These are phyloP conservation scores for Nomada fucata DNA, from an alignment of 2,888 invertebrate species.

Conservation along the genomic window DNA sequence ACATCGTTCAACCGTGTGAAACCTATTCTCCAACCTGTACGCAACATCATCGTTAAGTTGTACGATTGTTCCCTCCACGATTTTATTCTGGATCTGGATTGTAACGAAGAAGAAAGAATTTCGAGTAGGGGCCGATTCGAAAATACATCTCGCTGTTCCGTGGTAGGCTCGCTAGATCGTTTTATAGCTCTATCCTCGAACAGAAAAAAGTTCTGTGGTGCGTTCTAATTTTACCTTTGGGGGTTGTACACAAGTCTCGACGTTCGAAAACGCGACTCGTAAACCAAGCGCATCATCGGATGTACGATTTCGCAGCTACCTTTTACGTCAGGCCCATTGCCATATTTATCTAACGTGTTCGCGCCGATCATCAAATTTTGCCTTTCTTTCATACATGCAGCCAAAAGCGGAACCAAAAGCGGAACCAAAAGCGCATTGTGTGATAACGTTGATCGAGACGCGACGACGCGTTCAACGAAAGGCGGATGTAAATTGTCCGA, in stretches of 20 bases:
- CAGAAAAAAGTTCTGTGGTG: slow-evolving; percentile 29
- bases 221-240: slow-evolving; percentile 57
- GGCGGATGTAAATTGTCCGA: not conserved
- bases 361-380: no score
- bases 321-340: not conserved
- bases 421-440: no score
- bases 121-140: slow-evolving; percentile 1
- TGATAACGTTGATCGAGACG: not conserved
- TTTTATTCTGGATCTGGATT: no score
- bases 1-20: not conserved
- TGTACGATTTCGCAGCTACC: not conserved
- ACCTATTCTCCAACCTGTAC: no score
- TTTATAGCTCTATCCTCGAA: slow-evolving; percentile 25
- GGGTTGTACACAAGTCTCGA: slow-evolving; percentile 53
- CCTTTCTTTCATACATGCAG: no score
- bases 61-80: no score
- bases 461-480: not conserved
- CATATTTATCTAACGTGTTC: no score
- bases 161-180: slow-evolving; percentile 24
- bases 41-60: not conserved
- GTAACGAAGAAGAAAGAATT: not conserved
- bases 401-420: no score
- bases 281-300: not conserved
- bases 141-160: slow-evolving; percentile 17
- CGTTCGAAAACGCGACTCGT: slow-evolving; percentile 19